Evolutionary conservation across 2,113 vertebrate genomes (phyloP).

Genomic region (Coryphaenoides rupestris): DNA sequence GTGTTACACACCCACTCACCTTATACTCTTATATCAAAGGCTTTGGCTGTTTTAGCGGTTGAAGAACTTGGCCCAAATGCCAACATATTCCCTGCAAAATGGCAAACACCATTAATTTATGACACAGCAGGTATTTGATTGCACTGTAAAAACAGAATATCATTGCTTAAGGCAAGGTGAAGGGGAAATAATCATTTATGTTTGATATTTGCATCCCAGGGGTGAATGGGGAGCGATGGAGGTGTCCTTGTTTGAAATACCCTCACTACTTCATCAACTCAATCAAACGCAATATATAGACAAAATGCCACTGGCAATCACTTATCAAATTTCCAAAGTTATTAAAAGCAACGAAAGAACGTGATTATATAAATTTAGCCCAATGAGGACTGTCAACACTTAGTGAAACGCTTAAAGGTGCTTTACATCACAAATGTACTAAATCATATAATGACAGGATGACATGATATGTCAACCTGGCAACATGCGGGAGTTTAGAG

Average conservation of each 20-base stretch:
- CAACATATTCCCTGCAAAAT: constrained; percentile 32
- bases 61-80: too few relatives aligned
- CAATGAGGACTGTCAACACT: too few relatives aligned
- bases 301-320: constrained; percentile 29
- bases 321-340: constrained; percentile 26
- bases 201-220: constrained; percentile 82
- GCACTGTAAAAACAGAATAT: constrained; percentile 77
- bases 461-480: too few relatives aligned
- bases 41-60: constrained; percentile 7
- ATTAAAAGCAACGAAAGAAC: constrained; percentile 16
- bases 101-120: constrained; percentile 73
- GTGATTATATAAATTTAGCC: not conserved
- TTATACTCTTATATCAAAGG: not conserved
- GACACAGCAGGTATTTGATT: constrained; percentile 83
- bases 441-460: too few relatives aligned
- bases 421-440: too few relatives aligned
- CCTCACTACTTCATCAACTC: constrained; percentile 57
- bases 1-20: too few relatives aligned
- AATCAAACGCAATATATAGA: constrained; percentile 40
- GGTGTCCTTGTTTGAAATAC: constrained; percentile 75
- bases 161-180: constrained; percentile 88
- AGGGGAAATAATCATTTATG: constrained; percentile 83
- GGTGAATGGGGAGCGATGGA: constrained; percentile 59
- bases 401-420: too few relatives aligned
- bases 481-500: too few relatives aligned